Percentiles rank a stretch among this genome's conserved stretches.
Conservation (phyloP, 2,888 invertebrate genomes). For the Onthophagus sagittarius region DNA sequence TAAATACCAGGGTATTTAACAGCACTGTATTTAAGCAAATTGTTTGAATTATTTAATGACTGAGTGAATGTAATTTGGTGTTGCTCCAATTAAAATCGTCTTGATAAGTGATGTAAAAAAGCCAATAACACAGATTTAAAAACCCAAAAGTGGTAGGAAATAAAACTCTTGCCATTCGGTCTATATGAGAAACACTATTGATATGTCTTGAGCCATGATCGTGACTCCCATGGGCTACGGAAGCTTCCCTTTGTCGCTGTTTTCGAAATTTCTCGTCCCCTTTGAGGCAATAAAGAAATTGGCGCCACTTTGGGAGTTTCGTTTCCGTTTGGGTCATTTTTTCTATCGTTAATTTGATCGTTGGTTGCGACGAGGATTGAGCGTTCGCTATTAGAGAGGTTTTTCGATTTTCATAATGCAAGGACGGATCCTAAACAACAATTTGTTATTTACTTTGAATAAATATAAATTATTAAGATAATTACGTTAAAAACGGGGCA, state of each 20-base stretch:
- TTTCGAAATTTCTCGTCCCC: slow-evolving; percentile 74
- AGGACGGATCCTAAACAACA: slow-evolving; percentile 46
- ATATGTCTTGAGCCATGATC: slow-evolving; percentile 58
- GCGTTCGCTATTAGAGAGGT: slow-evolving; percentile 34
- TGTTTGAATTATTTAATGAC: slow-evolving; percentile 44
- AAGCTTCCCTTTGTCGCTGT: slow-evolving; percentile 71
- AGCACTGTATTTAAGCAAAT: background rate
- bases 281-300: slow-evolving; percentile 75
- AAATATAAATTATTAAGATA: slow-evolving; percentile 9
- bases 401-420: slow-evolving; percentile 44
- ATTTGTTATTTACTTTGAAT: background rate
- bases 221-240: slow-evolving; percentile 42
- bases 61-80: slow-evolving; percentile 57
- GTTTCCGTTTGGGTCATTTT: slow-evolving; percentile 79
- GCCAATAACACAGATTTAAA: slow-evolving; percentile 88
- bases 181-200: slow-evolving; percentile 84
- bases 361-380: slow-evolving; percentile 29
- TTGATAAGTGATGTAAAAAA: slow-evolving; percentile 75
- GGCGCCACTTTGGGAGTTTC: slow-evolving; percentile 71
- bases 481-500: slow-evolving; percentile 63
- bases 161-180: slow-evolving; percentile 73
- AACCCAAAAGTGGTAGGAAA: slow-evolving; percentile 84
- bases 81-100: slow-evolving; percentile 73
- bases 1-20: too few relatives aligned
- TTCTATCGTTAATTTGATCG: slow-evolving; percentile 67